Base-by-base conservation (phyloP, 2,797 vertebrate genomes). In the Esox masquinongy region DNA sequence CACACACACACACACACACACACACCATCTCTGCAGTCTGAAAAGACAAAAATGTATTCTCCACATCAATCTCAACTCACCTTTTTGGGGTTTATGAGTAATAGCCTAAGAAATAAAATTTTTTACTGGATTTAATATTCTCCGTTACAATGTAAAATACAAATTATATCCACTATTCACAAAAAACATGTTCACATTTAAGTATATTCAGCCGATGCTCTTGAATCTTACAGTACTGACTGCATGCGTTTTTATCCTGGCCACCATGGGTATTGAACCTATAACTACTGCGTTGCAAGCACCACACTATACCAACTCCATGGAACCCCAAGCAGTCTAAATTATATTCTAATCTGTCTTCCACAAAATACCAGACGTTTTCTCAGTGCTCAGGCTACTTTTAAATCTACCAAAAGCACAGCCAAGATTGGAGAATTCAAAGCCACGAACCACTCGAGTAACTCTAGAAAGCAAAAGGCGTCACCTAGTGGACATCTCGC, bases 401-500 rank as follows among this genome's bases (percentile, higher is more conserved):
- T 68, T 16, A 34, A n/a, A 34, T 39, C 31, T 19, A 14, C 29
- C 19, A 12, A 68, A 68, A 36, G 29, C 31, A 31, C 12, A 26
- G 47, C 31, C 9, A 68, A 68, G 24, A 71, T 17, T 17, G 29
- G 26, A 53, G 19, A 71, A 19, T 51, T 53, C 47, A n/a, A 14
- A 47, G 26, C 24, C 7, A 26, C n/a, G 2, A 29, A 34, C 49
- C 22, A 56, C 50, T 64, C 3, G 17, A 29, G 43, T 26, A 26
- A 8, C 16, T 24, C 26, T 31, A 19, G 0, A 49, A 49, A 24
- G n/a, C 15, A 36, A 29, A 67, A 74, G 26, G 72, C 43, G 19
- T 34, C 72, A 50, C 49, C 73, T 74, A 36, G 63, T 74, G 73
- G 73, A 67, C 19, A 74, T 24, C 47, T 14, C 2, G 1, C 29